A percentile compares a stretch with the other conserved stretches of the same genome.
Conservation (phyloP, 2,888 invertebrate species). For the Euphydryas editha region DNA sequence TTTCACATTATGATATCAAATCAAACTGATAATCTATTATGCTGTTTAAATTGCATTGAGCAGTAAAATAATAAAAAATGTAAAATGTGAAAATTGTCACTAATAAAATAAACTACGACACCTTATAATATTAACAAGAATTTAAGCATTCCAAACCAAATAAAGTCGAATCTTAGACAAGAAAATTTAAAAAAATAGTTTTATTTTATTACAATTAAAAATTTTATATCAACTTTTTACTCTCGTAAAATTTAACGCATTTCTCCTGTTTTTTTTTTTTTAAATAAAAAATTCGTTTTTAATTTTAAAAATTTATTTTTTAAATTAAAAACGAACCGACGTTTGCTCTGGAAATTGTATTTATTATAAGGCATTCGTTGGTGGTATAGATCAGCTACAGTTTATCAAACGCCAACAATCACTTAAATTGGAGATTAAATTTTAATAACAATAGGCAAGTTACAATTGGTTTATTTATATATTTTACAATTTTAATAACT, state of each 20-base stretch:
- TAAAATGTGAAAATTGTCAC: neutral
- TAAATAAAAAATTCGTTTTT: too few relatives aligned
- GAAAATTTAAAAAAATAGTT: too few relatives aligned
- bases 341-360: slow-evolving; percentile 40
- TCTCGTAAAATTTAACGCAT: too few relatives aligned
- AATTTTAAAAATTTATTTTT: too few relatives aligned
- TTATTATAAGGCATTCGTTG: slow-evolving; percentile 74
- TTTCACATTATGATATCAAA: slow-evolving; percentile 23
- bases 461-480: neutral
- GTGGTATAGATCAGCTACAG: slow-evolving; percentile 57
- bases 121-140: slow-evolving; percentile 37
- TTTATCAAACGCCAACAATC: slow-evolving; percentile 22
- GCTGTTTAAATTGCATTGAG: slow-evolving; percentile 23
- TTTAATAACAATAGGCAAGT: too few relatives aligned
- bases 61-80: slow-evolving; percentile 19
- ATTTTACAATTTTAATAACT: neutral
- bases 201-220: neutral
- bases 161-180: slow-evolving; percentile 23
- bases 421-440: neutral
- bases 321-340: slow-evolving; percentile 20
- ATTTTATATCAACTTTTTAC: too few relatives aligned
- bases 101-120: slow-evolving; percentile 13
- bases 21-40: slow-evolving; percentile 30
- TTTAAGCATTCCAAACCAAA: slow-evolving; percentile 29
- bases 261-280: too few relatives aligned